Base-by-base conservation (phyloP, 2,797 vertebrate genomes). In the Syncerus caffer region DNA sequence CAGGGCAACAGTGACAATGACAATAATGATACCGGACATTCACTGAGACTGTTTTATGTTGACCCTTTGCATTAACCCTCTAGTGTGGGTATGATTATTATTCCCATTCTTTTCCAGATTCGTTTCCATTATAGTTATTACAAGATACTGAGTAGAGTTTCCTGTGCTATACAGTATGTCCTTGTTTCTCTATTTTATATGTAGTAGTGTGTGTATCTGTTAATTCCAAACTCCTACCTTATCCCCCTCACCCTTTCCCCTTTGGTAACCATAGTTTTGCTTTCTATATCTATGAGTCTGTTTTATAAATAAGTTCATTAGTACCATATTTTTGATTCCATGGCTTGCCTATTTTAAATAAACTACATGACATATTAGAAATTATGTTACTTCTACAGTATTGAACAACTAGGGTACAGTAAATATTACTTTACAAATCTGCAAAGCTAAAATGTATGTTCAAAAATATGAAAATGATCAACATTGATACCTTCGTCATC, bases 321-420 rank as follows among this genome's bases (percentile, higher is more conserved):
- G 50, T 15, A n/a, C n/a, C 79, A 55, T 55, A 53, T 25, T 82
- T 53, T 82, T 53, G 12, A 55, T 55, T 5, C 31, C 79, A 25
- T 51, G 29, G n/a, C 83, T 83, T 91, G 31, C 57, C 15, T 89
- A n/a, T 64, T 96, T 90, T 60, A 91, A 96, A 64, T 51, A 89
- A 96, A 92, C 6, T 34, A 58, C 13, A 67, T 42, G 89, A 89
- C 92, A 34, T 64, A 84, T 85, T 50, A 85, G 64, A 88, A 83
- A 79, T 60, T 67, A 53, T 58, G 12, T 90, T 67, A 67, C 23
- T 14, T 88, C 57, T 62, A 84, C 15, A 53, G 19, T 16, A 1
- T 83, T 86, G 38, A 92, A 58, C 58, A 90, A 45, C 14, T 88
- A 93, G 74, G 83, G 89, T 74, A 64, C 79, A 64, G 29, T 85